These are phyloP conservation scores for Harpalus rubripes DNA, from an alignment of 2,888 invertebrate genomes.

Conservation along the genomic window DNA sequence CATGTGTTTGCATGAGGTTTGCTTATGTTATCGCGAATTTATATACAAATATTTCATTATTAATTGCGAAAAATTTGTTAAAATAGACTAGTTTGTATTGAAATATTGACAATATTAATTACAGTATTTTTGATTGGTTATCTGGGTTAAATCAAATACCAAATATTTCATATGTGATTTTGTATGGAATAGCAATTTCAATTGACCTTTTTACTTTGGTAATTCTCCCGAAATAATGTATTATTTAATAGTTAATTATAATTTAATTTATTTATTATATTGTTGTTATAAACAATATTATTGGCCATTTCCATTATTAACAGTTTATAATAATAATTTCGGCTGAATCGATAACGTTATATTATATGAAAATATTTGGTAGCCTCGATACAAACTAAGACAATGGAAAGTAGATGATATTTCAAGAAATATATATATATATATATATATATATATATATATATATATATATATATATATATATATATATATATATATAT, in stretches of 20 bases:
- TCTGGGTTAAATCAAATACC: neutral
- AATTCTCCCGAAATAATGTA: neutral
- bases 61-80: conserved; percentile 12
- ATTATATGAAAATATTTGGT: no score
- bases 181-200: neutral
- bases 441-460: no score
- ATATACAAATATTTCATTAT: conserved; percentile 31
- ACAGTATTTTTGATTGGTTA: conserved; percentile 13
- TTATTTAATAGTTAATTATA: neutral
- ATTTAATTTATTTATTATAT: neutral
- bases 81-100: conserved; percentile 14
- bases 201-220: neutral
- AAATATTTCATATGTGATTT: neutral
- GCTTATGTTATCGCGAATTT: conserved; percentile 14
- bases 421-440: no score
- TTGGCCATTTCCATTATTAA: neutral
- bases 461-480: no score
- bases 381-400: no score
- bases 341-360: no score
- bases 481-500: no score
- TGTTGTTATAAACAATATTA: neutral
- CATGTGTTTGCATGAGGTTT: conserved; percentile 6
- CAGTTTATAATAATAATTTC: no score
- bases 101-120: conserved; percentile 30
- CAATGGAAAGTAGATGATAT: no score